phyloP scores from a whole-genome alignment of 2,888 invertebrate species.

The Falcaria lacertinaria region DNA sequence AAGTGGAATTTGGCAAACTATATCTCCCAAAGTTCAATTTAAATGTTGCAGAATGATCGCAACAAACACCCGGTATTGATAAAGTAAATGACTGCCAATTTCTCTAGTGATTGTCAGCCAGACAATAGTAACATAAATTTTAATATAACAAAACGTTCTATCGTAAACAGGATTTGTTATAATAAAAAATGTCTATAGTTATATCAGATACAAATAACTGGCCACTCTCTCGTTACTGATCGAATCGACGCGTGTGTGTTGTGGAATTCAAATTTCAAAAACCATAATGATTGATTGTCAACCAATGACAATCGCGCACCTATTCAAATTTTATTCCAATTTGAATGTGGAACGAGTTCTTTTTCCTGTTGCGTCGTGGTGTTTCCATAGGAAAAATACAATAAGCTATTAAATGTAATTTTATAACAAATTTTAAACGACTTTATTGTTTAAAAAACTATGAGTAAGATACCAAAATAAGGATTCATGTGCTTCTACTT shows the following conservation, averaged over 20 bases:
- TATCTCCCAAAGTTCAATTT: background rate
- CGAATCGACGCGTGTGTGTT: constrained; percentile 61
- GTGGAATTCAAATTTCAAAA: constrained; percentile 71
- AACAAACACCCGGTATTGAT: constrained; percentile 17
- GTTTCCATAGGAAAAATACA: constrained; percentile 57
- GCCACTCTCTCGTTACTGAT: constrained; percentile 53
- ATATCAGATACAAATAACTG: constrained; percentile 18
- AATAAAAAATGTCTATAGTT: constrained; percentile 16
- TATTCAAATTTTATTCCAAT: constrained; percentile 71
- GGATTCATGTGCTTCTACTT: background rate
- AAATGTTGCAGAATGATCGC: constrained; percentile 9
- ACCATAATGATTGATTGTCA: constrained; percentile 77
- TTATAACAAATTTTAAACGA: constrained; percentile 34
- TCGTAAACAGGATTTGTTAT: constrained; percentile 27
- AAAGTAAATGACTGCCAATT: constrained; percentile 3
- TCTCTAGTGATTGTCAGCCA: background rate
- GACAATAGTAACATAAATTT: constrained; percentile 16
- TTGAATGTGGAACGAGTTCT: constrained; percentile 71
- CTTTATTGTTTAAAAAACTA: background rate
- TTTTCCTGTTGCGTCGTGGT: constrained; percentile 57
- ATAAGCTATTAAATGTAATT: constrained; percentile 53
- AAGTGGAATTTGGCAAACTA: too few species aligned
- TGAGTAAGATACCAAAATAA: background rate
- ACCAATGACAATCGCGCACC: constrained; percentile 72
- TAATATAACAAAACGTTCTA: constrained; percentile 23